Evolutionary conservation across 2,888 invertebrate genomes (phyloP).

Genomic region (Caenorhabditis uteleia): DNA sequence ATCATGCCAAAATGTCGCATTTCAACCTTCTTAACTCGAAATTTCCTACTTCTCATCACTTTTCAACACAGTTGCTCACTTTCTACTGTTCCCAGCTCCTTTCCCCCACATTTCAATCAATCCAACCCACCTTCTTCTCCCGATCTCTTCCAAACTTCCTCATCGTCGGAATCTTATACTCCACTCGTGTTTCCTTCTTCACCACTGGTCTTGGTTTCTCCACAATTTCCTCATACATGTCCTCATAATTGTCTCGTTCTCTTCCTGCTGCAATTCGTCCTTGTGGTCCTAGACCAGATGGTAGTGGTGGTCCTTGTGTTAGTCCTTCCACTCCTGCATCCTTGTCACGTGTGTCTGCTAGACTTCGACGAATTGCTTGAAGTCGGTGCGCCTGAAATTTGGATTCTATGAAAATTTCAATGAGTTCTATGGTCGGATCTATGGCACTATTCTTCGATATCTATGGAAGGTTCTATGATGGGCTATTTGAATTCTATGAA

Average conservation of each 20-base stretch:
- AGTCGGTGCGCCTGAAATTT: conserved; percentile 30
- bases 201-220: neutral
- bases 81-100: no score
- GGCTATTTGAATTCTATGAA: no score
- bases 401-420: no score
- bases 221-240: conserved; percentile 9
- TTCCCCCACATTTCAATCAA: no score
- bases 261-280: conserved; percentile 27
- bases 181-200: conserved; percentile 12
- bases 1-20: no score
- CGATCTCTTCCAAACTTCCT: conserved; percentile 27
- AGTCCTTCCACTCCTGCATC: neutral
- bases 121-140: conserved; percentile 1
- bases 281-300: neutral
- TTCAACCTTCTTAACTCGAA: no score
- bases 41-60: neutral
- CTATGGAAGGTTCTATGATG: no score
- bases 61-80: no score
- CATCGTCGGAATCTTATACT: conserved; percentile 37
- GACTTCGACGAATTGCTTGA: conserved; percentile 45
- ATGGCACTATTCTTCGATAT: no score
- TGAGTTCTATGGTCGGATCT: no score
- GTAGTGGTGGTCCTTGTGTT: neutral
- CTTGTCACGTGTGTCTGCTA: conserved; percentile 38
- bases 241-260: conserved; percentile 24